A percentile compares a stretch with the other conserved stretches of the same genome.
Evolutionary conservation across 2,797 vertebrate genomes (phyloP).

Genomic region (Alcedo quadribrachys): DNA sequence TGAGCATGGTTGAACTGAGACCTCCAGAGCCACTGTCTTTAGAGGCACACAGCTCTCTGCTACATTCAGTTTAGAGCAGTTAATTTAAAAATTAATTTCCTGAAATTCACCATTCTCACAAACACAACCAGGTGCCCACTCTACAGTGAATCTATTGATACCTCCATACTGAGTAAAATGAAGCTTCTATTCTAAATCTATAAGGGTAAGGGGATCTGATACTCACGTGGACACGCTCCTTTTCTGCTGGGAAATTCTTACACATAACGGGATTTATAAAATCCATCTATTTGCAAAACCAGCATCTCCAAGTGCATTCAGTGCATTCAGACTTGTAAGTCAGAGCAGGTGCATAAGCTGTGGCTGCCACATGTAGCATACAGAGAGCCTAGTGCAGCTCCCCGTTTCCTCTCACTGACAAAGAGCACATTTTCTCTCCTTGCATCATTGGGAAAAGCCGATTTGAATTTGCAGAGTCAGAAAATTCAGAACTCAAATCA

Average conservation of each 20-base stretch:
- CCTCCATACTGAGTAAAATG: slow-evolving; percentile 4
- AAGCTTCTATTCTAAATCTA: slow-evolving; percentile 9
- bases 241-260: slow-evolving; percentile 47
- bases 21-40: not conserved
- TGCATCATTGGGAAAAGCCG: not conserved
- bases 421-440: not conserved
- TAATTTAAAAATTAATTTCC: slow-evolving; percentile 63
- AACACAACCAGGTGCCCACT: not conserved
- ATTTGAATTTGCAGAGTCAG: not conserved
- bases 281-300: slow-evolving; percentile 59
- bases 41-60: not conserved
- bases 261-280: slow-evolving; percentile 47
- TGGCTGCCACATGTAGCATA: not conserved
- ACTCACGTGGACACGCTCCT: slow-evolving; percentile 44
- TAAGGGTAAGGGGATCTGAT: slow-evolving; percentile 34
- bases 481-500: not conserved
- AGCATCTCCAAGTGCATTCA: slow-evolving; percentile 4
- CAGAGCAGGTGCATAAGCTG: slow-evolving; percentile 42
- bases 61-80: not conserved
- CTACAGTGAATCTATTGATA: not conserved
- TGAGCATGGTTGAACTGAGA: not conserved
- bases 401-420: not conserved
- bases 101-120: not conserved
- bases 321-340: slow-evolving; percentile 8
- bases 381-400: slow-evolving; percentile 27